Conservation (phyloP, 1,140 invertebrate species). For the Leguminivora glycinivorella region DNA sequence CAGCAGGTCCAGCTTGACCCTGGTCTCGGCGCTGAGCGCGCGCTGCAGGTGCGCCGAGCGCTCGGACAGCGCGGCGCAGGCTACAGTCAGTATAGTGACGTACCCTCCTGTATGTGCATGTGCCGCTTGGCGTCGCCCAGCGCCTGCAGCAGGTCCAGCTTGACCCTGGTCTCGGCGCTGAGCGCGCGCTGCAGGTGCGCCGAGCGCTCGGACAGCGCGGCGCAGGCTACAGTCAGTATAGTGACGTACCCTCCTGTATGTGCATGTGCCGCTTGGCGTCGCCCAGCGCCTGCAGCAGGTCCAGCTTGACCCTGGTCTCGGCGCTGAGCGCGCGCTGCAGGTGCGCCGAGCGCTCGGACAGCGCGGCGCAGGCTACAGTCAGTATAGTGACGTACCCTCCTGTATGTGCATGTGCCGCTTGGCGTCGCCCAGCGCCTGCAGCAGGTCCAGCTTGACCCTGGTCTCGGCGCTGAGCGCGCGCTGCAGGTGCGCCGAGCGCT, state of each 20-base stretch:
- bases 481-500: conserved; percentile 90
- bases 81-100: conserved; percentile 53
- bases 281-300: conserved; percentile 96
- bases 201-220: conserved; percentile 79
- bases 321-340: conserved; percentile 95
- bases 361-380: not conserved
- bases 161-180: conserved; percentile 96
- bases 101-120: conserved; percentile 95
- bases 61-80: conserved; percentile 44
- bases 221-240: not conserved
- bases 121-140: conserved; percentile 96
- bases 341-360: conserved; percentile 84
- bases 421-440: conserved; percentile 96
- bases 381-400: conserved; percentile 86
- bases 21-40: conserved; percentile 95
- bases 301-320: conserved; percentile 97
- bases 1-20: conserved; percentile 97
- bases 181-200: conserved; percentile 94
- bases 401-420: conserved; percentile 95
- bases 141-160: conserved; percentile 97
- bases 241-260: conserved; percentile 91
- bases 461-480: conserved; percentile 97
- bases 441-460: conserved; percentile 96
- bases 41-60: conserved; percentile 92
- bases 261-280: conserved; percentile 96